Base-by-base conservation (phyloP, 2,113 vertebrate genomes). In the Tychaedon coryphoeus region DNA sequence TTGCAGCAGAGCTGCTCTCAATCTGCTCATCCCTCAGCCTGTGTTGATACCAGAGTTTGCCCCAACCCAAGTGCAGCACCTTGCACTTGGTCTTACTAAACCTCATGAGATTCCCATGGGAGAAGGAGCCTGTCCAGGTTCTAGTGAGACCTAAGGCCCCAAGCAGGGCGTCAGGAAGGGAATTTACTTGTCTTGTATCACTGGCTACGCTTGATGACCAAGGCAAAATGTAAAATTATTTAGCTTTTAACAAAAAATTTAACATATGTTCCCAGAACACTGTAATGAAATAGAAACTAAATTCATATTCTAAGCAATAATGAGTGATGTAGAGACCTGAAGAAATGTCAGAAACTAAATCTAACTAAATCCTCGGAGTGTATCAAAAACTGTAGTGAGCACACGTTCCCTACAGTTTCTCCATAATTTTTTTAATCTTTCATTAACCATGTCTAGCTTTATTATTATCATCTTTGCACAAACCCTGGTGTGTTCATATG, bases 1-100 rank as follows among this genome's bases (percentile, higher is more conserved):
- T 42, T 3, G 3, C 11, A 14, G 9, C 25, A 64, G 34, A 25
- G 20, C 11, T 72, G 50, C 17, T 71, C 34, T 48, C 0, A 0
- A 10, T 15, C 48, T 34, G 14, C 15, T 31, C 25, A 26, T 10
- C 25, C 28, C 25, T 19, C 33, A 58, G 17, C 8, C 36, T 80
- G 4, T n/a, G n/a, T 2, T 38, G 43, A 9, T 6, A 66, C 7
- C 28, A 16, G 33, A 22, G 24, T 5, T 29, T 81, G 38, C 10
- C 6, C 7, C 1, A 3, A 2, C 7, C 10, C 45, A 47, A 11
- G 13, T 34, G 24, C 31, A 81, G 13, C 10, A 51, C 19, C 43
- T 60, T 50, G 22, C 7, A 3, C 22, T 58, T 45, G 45, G 15
- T 23, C 43, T 66, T 38, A 12, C 1, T 38, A 43, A 66, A n/a